Conservation (phyloP, 2,113 vertebrate species). For the Anarhynchus alexandrinus region DNA sequence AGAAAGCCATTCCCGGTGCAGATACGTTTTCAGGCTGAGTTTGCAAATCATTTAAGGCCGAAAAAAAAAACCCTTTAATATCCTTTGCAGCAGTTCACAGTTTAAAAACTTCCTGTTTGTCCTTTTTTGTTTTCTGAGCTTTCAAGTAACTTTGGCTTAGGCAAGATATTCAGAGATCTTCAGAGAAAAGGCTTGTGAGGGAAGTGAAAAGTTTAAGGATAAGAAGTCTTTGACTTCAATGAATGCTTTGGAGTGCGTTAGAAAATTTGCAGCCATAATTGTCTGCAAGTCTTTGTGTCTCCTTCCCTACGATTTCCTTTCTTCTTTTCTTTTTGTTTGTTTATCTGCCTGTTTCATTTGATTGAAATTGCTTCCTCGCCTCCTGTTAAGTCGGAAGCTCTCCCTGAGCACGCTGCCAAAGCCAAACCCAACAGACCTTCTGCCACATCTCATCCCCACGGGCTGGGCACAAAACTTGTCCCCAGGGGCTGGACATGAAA, state of each 20-base stretch:
- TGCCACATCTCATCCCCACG: fast-evolving
- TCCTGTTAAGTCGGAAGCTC: not conserved
- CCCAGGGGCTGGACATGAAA: not conserved
- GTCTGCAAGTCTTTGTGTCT: not conserved
- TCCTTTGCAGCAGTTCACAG: not conserved
- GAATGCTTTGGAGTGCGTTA: not conserved
- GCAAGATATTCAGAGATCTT: not conserved
- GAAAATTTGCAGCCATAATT: slow-evolving; percentile 9
- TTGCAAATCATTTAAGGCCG: slow-evolving; percentile 37
- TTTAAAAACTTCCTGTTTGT: slow-evolving; percentile 27
- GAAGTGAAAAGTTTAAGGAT: slow-evolving; percentile 17
- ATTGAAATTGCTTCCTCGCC: slow-evolving; percentile 21
- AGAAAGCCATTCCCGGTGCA: not conserved
- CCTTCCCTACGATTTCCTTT: not conserved
- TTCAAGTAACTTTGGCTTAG: not conserved
- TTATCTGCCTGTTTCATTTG: slow-evolving; percentile 14
- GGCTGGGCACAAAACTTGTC: not conserved
- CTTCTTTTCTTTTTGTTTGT: not conserved
- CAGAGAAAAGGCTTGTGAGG: not conserved
- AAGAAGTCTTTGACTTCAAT: slow-evolving; percentile 24
- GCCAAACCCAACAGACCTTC: not conserved
- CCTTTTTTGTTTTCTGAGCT: slow-evolving; percentile 24
- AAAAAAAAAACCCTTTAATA: not conserved
- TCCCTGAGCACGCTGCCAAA: not conserved
- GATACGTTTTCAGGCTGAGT: slow-evolving; percentile 33